Conservation (phyloP, 2,888 invertebrate species). For the Emmelina monodactyla region DNA sequence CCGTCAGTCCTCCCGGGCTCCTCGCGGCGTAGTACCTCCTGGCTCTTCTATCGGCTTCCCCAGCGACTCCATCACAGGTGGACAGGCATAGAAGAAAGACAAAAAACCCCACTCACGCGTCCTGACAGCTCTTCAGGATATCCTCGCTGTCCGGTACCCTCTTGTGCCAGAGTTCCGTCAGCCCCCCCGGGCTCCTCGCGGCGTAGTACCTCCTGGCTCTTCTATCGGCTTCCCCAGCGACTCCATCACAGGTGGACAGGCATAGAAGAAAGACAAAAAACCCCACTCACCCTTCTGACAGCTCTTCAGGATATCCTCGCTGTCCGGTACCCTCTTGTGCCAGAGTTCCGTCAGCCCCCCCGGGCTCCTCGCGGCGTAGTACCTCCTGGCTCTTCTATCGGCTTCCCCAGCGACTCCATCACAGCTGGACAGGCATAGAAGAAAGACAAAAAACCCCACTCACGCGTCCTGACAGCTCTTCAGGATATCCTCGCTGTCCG, state of each 20-base stretch:
- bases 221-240: slow-evolving; percentile 40
- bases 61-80: slow-evolving; percentile 42
- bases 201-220: slow-evolving; percentile 46
- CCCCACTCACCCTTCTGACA: too few species aligned
- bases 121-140: slow-evolving; percentile 53
- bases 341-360: slow-evolving; percentile 45
- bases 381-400: slow-evolving; percentile 41
- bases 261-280: too few species aligned
- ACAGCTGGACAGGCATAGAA: slow-evolving; percentile 39
- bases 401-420: slow-evolving; percentile 43
- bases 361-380: slow-evolving; percentile 45
- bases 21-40: slow-evolving; percentile 44
- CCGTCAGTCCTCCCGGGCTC: slow-evolving; percentile 43
- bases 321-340: slow-evolving; percentile 50
- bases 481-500: slow-evolving; percentile 52
- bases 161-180: slow-evolving; percentile 47
- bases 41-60: slow-evolving; percentile 42
- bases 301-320: slow-evolving; percentile 52
- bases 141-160: slow-evolving; percentile 53
- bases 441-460: too few species aligned
- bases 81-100: slow-evolving; percentile 36
- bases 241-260: slow-evolving; percentile 37
- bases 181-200: slow-evolving; percentile 44
- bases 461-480: slow-evolving; percentile 58
- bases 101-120: slow-evolving; percentile 57